phyloP scores from a whole-genome alignment of 2,113 vertebrate species.

The Callionymus lyra region DNA sequence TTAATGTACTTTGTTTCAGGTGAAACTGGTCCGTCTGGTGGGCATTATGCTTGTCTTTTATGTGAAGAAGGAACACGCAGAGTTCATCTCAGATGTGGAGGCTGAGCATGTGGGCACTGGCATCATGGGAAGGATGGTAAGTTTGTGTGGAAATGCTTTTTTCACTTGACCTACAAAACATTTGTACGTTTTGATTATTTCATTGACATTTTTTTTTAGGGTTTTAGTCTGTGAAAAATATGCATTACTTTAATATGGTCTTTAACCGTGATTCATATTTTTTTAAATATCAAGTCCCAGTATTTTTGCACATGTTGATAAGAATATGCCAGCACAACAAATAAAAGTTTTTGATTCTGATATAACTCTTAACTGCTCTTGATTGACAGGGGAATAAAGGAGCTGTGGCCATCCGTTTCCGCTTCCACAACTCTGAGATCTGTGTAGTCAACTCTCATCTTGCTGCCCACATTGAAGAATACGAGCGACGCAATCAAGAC shows the following conservation, averaged over 20 bases:
- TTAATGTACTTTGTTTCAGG: slow-evolving; percentile 60
- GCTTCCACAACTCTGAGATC: slow-evolving; percentile 85
- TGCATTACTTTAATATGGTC: not conserved
- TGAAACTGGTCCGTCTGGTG: slow-evolving; percentile 84
- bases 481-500: slow-evolving; percentile 90
- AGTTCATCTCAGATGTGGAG: slow-evolving; percentile 81
- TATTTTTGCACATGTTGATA: too few relatives aligned
- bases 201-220: too few relatives aligned
- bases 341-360: too few relatives aligned
- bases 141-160: slow-evolving; percentile 10
- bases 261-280: too few relatives aligned
- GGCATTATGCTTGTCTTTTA: slow-evolving; percentile 93
- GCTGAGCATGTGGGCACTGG: slow-evolving; percentile 90
- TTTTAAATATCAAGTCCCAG: too few relatives aligned
- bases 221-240: too few relatives aligned
- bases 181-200: too few relatives aligned
- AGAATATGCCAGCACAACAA: too few relatives aligned
- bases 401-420: slow-evolving; percentile 86
- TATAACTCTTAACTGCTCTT: too few relatives aligned
- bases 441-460: slow-evolving; percentile 92
- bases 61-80: slow-evolving; percentile 79
- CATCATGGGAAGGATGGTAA: slow-evolving; percentile 97
- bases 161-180: not conserved
- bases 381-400: slow-evolving; percentile 88
- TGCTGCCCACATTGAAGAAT: slow-evolving; percentile 86